A percentile compares a stretch with the other conserved stretches of the same genome.
These are phyloP conservation scores for Trachymyrmex septentrionalis DNA, from an alignment of 1,140 invertebrate genomes.

Conservation along the genomic window DNA sequence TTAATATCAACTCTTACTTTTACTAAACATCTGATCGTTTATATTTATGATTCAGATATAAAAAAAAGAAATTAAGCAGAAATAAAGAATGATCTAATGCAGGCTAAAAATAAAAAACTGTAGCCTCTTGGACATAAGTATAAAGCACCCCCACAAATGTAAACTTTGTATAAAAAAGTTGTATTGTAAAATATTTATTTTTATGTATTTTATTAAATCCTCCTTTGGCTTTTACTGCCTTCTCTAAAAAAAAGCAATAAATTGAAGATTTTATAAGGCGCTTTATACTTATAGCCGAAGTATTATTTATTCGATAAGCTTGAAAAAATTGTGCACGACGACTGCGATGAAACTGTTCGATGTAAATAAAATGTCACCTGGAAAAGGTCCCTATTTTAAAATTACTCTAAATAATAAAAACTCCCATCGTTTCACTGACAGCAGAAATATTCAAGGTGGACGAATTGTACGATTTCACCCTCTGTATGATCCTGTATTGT, in stretches of 20 bases:
- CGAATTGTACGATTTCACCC: neutral
- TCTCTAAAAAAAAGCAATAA: no score
- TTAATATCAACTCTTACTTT: neutral
- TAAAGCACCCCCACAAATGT: no score
- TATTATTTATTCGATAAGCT: neutral
- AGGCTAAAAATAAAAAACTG: neutral
- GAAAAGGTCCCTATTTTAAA: constrained; percentile 34
- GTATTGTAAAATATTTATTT: no score
- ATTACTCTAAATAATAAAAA: constrained; percentile 13
- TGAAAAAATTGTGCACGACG: neutral
- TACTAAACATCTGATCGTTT: neutral
- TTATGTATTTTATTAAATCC: no score
- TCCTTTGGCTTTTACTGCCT: no score
- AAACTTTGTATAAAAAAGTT: no score
- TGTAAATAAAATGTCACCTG: neutral
- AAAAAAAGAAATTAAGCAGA: neutral
- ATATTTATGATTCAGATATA: neutral
- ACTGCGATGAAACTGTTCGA: neutral
- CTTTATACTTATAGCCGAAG: no score
- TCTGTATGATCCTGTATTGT: neutral
- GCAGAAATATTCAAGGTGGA: neutral
- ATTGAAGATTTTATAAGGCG: no score
- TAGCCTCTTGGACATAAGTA: no score
- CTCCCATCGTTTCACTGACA: neutral
- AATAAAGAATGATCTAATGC: neutral